A percentile compares a stretch with the other conserved stretches of the same genome.
phyloP scores from a whole-genome alignment of 1,140 invertebrate genomes.

The Drosophila sulfurigaster region DNA sequence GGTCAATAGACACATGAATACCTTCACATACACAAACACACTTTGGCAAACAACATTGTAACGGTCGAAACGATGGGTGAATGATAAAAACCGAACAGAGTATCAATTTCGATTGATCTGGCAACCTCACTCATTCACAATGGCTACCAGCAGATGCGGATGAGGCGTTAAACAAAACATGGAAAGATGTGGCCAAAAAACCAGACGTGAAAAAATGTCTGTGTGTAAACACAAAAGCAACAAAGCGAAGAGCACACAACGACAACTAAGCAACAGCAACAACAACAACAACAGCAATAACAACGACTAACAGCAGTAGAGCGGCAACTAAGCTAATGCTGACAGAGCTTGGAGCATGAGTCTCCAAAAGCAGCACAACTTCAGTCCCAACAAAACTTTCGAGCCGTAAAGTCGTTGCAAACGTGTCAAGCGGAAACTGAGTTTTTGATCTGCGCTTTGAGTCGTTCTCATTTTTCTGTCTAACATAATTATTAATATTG shows the following conservation, averaged over 20 bases:
- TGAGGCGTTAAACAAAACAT: constrained; percentile 55
- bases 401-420: constrained; percentile 60
- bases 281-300: constrained; percentile 37
- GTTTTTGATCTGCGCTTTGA: constrained; percentile 31
- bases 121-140: constrained; percentile 29
- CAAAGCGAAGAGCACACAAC: constrained; percentile 9
- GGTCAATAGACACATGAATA: neutral
- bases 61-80: constrained; percentile 6
- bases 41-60: constrained; percentile 44
- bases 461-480: constrained; percentile 24
- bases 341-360: constrained; percentile 53
- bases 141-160: constrained; percentile 25
- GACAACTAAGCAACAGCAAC: constrained; percentile 25
- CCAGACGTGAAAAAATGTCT: constrained; percentile 44
- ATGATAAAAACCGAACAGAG: constrained; percentile 19
- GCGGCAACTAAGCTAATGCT: constrained; percentile 30
- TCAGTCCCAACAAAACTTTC: constrained; percentile 70
- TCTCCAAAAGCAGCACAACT: constrained; percentile 10
- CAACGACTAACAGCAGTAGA: constrained; percentile 35
- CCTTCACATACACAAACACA: constrained; percentile 1
- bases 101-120: constrained; percentile 39
- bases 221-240: constrained; percentile 52
- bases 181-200: constrained; percentile 75
- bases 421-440: constrained; percentile 64
- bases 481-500: constrained; percentile 18